These are phyloP conservation scores for Aquatica leii DNA, from an alignment of 2,888 invertebrate genomes.

Conservation along the genomic window DNA sequence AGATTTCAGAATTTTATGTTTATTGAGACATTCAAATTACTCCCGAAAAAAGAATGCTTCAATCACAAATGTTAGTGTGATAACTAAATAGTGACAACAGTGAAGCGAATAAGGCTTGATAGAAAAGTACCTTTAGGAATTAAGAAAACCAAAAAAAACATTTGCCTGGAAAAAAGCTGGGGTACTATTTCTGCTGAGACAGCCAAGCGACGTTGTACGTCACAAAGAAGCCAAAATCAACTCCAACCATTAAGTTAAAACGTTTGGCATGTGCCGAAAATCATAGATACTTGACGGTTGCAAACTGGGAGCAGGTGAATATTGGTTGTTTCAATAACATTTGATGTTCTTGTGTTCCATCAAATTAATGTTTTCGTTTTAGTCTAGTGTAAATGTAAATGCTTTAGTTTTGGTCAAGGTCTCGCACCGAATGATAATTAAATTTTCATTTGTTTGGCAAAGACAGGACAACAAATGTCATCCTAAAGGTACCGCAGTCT, in stretches of 20 bases:
- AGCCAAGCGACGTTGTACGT: not conserved
- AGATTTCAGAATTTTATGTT: no score
- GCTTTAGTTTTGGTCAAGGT: no score
- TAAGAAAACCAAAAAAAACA: no score
- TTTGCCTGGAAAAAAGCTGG: not conserved
- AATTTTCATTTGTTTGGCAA: not conserved
- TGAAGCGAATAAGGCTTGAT: no score
- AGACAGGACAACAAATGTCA: not conserved
- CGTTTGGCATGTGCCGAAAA: not conserved
- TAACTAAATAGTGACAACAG: no score
- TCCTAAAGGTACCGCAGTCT: not conserved
- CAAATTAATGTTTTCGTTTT: not conserved
- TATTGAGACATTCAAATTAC: no score
- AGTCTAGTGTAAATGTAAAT: not conserved
- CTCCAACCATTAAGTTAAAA: not conserved
- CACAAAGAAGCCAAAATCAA: not conserved
- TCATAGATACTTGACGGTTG: not conserved
- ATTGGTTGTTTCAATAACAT: not conserved
- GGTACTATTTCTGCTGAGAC: not conserved
- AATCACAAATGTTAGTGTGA: no score
- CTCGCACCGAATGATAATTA: no score
- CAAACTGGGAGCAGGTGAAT: not conserved
- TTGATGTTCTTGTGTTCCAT: not conserved
- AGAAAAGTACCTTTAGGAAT: no score
- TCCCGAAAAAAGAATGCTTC: no score